phyloP scores from a whole-genome alignment of 2,797 vertebrate genomes.

The Craterocephalus amniculus region DNA sequence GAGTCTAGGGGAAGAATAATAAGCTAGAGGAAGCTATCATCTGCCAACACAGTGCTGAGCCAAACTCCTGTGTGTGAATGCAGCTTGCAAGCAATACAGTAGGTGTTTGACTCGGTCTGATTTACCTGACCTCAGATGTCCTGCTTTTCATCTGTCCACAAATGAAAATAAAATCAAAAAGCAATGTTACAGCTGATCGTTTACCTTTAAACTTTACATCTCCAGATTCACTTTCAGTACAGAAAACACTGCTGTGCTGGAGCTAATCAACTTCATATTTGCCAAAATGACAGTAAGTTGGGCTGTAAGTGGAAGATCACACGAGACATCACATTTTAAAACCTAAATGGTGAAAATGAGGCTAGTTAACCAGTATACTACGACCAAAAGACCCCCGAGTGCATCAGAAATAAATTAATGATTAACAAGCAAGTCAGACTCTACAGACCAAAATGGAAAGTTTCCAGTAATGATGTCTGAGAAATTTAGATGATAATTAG shows the following conservation, averaged over 20 bases:
- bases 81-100: constrained; percentile 33
- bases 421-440: not conserved
- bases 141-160: constrained; percentile 28
- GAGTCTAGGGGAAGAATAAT: constrained; percentile 68
- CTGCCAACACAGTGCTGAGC: constrained; percentile 52
- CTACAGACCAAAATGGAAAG: not conserved
- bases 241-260: not conserved
- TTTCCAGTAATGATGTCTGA: no score
- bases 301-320: not conserved
- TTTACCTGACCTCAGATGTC: constrained; percentile 19
- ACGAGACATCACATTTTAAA: constrained; percentile 1
- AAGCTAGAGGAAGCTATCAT: constrained; percentile 63
- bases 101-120: constrained; percentile 19
- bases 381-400: not conserved
- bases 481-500: no score
- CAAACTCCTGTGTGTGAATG: constrained; percentile 40
- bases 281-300: not conserved
- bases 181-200: not conserved
- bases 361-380: not conserved
- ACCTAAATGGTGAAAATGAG: not conserved
- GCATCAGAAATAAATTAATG: not conserved
- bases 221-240: not conserved
- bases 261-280: not conserved
- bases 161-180: constrained; percentile 23
- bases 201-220: not conserved